Evolutionary conservation across 2,797 vertebrate genomes (phyloP), one percentile per base, ranked within the genome.

Genomic region (Pyrocephalus nanus): DNA sequence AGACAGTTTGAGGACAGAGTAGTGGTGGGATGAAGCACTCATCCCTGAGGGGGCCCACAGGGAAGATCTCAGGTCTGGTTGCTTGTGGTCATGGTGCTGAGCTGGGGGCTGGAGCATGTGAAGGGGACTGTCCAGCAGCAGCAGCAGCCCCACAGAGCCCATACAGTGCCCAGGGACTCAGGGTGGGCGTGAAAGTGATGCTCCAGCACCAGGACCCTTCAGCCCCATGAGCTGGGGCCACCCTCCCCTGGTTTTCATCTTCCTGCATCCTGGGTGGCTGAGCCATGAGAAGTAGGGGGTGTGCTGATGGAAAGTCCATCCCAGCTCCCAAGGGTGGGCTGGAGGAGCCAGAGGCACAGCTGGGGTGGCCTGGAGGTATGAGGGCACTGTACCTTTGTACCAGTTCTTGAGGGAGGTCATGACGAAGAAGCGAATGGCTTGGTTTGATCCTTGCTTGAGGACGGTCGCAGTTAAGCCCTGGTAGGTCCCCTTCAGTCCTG

Each of bases 381-480:
- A 67, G 27, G 27, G 2, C 22, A 27, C 25, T 0, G 0, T 81
- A 99, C 99, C 99, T 99, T 98, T 99, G 97, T 99, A 99, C 99
- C 99, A 99, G 98, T 99, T 99, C 95, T 97, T 98, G 88, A 99
- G 97, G 2, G 98, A 98, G 1, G 99, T 99, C 99, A 99, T 99
- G 86, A 99, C 99, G 0, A 98, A 99, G 98, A 99, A 99, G 61
- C 99, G 98, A 86, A 99, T 99, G 87, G 99, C 99, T 97, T 99
- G 99, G 96, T 99, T 99, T 11, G 99, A 99, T 34, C 99, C 99
- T 93, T 99, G 99, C 91, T 99, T 99, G 77, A 99, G 97, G 20
- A 99, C 95, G 0, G 99, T 99, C 11, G 99, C 99, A 0, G 99
- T 99, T 19, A 99, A 97, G 60, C 99, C 99, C 93, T 99, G 99